Conservation (phyloP, 2,888 invertebrate species). For the Xylophagus ater region DNA sequence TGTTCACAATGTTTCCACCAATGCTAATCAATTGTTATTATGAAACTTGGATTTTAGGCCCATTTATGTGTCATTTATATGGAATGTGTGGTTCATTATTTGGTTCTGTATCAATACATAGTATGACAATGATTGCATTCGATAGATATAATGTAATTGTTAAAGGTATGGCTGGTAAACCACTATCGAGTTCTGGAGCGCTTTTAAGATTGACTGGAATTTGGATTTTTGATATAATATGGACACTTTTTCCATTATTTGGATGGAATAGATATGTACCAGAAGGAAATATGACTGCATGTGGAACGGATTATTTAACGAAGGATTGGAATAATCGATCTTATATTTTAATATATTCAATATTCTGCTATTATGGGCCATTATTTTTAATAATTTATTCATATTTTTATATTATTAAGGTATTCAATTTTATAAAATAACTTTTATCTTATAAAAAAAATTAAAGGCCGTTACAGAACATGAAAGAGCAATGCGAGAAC, state of each 20-base stretch:
- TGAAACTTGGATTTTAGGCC: constrained; percentile 45
- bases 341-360: constrained; percentile 41
- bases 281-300: constrained; percentile 51
- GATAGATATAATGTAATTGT: constrained; percentile 51
- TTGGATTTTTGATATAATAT: constrained; percentile 42
- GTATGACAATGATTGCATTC: constrained; percentile 45
- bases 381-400: constrained; percentile 45
- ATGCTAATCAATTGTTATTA: constrained; percentile 77
- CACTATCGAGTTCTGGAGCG: constrained; percentile 41
- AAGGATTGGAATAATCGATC: constrained; percentile 40
- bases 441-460: constrained; percentile 18
- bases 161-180: constrained; percentile 43
- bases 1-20: constrained; percentile 47
- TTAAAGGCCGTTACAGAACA: constrained; percentile 46
- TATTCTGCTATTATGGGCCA: constrained; percentile 40
- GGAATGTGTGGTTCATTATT: constrained; percentile 64
- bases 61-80: constrained; percentile 78
- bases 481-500: constrained; percentile 47
- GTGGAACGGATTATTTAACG: constrained; percentile 43
- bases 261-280: constrained; percentile 50
- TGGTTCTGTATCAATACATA: constrained; percentile 49
- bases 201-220: constrained; percentile 39
- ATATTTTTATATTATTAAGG: constrained; percentile 48
- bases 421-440: constrained; percentile 16
- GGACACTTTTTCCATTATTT: constrained; percentile 44